A percentile compares a stretch with the other conserved stretches of the same genome.
Conservation (phyloP, 2,113 vertebrate genomes). For the Eudorcas thomsonii region DNA sequence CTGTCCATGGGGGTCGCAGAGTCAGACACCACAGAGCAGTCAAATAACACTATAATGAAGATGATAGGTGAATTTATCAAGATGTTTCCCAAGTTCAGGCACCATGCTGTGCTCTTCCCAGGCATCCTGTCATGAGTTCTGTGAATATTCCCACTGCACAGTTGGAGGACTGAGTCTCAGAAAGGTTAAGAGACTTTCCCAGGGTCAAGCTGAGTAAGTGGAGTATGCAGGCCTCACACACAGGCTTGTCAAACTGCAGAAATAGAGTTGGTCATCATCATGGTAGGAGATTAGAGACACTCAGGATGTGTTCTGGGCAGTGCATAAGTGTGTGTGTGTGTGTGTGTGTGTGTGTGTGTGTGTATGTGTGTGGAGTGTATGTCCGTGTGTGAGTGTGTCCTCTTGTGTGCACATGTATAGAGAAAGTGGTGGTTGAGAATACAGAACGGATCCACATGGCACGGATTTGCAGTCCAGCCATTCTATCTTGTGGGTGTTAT, state of each 20-base stretch:
- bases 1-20: background rate
- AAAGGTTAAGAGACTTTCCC: background rate
- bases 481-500: background rate
- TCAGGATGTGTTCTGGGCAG: background rate
- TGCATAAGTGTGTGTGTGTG: background rate
- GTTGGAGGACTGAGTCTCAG: background rate
- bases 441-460: background rate
- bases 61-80: background rate
- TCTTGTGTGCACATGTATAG: background rate
- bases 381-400: background rate
- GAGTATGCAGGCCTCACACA: background rate
- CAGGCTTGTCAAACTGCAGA: background rate
- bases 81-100: background rate
- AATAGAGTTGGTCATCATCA: accelerated
- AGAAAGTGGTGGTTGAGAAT: background rate
- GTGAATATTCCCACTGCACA: background rate
- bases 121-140: background rate
- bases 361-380: background rate
- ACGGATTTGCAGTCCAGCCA: background rate
- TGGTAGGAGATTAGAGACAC: background rate
- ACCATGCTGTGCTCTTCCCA: background rate
- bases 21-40: background rate
- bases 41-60: background rate
- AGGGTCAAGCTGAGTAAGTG: background rate
- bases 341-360: background rate